Conservation (phyloP, 2,797 vertebrate species). For the Myripristis murdjan region DNA sequence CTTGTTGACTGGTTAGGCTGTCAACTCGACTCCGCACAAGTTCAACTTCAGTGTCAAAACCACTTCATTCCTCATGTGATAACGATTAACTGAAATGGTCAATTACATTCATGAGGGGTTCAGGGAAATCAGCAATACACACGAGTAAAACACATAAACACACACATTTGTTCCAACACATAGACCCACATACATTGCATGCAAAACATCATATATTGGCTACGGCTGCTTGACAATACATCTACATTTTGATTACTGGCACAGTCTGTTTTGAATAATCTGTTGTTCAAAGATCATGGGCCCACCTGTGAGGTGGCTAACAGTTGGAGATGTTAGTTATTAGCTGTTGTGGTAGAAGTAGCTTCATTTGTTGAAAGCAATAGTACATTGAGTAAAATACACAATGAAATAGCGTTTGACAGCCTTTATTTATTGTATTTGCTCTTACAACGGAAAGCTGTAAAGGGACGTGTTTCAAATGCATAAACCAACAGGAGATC, state of each 20-base stretch:
- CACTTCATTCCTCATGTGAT: background rate
- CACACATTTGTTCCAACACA: background rate
- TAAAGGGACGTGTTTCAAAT: too few species aligned
- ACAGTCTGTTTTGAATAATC: slow-evolving; percentile 21
- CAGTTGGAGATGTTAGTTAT: slow-evolving; percentile 20
- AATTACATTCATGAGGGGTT: background rate
- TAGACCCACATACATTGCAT: too few species aligned
- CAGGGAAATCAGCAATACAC: background rate
- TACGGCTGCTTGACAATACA: slow-evolving; percentile 9
- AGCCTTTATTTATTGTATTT: too few species aligned
- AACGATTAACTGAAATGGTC: background rate
- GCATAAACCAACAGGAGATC: too few species aligned
- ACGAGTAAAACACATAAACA: background rate
- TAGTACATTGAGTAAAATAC: background rate
- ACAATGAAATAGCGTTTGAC: too few species aligned
- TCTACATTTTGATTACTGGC: slow-evolving; percentile 5
- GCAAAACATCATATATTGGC: background rate
- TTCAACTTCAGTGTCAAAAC: background rate
- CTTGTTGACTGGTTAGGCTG: too few species aligned
- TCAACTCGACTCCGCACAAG: background rate
- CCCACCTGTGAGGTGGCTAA: background rate
- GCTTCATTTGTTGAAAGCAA: slow-evolving; percentile 3
- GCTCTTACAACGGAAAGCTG: too few species aligned
- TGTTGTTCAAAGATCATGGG: slow-evolving; percentile 4
- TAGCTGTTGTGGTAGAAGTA: slow-evolving; percentile 10